Evolutionary conservation across 2,113 vertebrate genomes (phyloP), one percentile per base, ranked within the genome.

Genomic region (Phyllostomus discolor): DNA sequence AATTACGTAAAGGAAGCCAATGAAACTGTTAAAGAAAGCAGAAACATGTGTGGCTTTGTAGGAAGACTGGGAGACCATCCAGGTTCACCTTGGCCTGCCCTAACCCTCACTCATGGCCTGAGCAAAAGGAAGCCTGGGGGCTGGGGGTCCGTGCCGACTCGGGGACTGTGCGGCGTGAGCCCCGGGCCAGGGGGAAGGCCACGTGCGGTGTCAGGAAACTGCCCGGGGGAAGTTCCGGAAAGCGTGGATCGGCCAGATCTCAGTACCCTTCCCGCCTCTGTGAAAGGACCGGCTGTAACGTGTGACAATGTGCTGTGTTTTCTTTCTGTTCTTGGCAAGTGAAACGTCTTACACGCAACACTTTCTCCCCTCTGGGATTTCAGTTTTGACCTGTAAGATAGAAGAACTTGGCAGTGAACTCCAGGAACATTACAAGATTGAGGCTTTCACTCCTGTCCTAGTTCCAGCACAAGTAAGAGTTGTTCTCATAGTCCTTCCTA

Each of bases 361-460:
- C n/a, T 84, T 70, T 83, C 75, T 67, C 5, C 15, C 66, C 22
- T 87, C 38, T 91, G 89, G 84, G 41, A 26, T 92, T 97, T 52
- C 97, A 99, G 99, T 98, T 82, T 84, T 99, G 95, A 98, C 97
- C 0, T 99, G 97, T 79, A 99, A 99, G 97, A 99, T 99, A 9
- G 99, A 99, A 97, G 99, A 99, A 62, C 98, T 99, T 0, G 99
- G 99, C 1, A 98, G 98, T 2, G 97, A 97, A 1, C 98, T 99
- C 38, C 98, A 94, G 97, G 97, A 96, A 24, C 98, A 99, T 87
- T 99, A 99, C 96, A 98, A 92, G 95, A 99, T 99, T 26, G 99
- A 99, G 28, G 99, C 99, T 43, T 99, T 99, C 52, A 96, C 98
- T 19, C 98, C 99, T 0, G 90, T 98, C 3, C 97, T 97, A 0